phyloP scores from a whole-genome alignment of 2,797 vertebrate species.

The Octomys mimax region DNA sequence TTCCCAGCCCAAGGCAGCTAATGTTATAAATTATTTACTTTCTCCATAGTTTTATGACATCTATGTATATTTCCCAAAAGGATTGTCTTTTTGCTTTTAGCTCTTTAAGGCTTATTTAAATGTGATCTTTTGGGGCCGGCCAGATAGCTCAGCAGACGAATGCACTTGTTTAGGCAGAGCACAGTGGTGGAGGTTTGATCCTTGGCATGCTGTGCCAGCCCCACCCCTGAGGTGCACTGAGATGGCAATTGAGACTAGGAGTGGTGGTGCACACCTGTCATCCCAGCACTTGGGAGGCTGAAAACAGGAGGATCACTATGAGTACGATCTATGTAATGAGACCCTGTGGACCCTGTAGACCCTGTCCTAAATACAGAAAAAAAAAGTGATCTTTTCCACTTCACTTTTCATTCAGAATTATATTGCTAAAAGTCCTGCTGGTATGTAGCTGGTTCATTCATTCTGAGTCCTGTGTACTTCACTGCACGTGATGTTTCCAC shows the following conservation, averaged over 20 bases:
- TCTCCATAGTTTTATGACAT: not conserved
- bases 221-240: too few relatives aligned
- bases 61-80: not conserved
- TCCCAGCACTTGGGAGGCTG: too few relatives aligned
- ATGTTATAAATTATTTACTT: constrained; percentile 5
- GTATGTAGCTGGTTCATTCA: not conserved
- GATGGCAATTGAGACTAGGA: too few relatives aligned
- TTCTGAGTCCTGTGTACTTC: not conserved
- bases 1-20: not conserved
- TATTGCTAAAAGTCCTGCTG: not conserved
- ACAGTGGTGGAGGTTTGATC: too few relatives aligned
- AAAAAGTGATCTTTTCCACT: not conserved
- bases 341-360: too few relatives aligned
- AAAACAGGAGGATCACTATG: too few relatives aligned
- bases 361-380: too few relatives aligned
- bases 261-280: too few relatives aligned
- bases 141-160: too few relatives aligned
- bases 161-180: too few relatives aligned
- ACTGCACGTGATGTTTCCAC: not conserved
- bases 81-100: not conserved
- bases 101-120: not conserved
- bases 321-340: too few relatives aligned
- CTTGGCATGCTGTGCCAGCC: too few relatives aligned
- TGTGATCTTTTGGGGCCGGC: not conserved
- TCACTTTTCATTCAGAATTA: constrained; percentile 41